Conservation (phyloP, 2,113 vertebrate genomes). For the Todiramphus saurophagus region DNA sequence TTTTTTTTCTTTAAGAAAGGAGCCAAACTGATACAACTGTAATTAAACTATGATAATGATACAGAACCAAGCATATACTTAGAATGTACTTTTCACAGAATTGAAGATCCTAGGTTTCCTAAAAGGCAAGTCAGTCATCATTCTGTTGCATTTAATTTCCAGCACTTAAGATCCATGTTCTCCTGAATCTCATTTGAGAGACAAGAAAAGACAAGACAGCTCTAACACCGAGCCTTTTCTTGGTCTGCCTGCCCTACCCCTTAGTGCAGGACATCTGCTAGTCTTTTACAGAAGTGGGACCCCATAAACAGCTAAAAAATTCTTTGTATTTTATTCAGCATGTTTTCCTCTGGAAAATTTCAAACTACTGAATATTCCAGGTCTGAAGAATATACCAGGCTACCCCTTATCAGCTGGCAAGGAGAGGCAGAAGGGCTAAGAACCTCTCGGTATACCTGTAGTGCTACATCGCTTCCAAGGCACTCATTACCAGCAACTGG, state of each 20-base stretch:
- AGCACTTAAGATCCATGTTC: not conserved
- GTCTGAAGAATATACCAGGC: not conserved
- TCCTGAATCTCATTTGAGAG: not conserved
- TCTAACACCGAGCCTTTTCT: not conserved
- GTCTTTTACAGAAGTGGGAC: not conserved
- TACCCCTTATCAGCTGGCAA: not conserved
- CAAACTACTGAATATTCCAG: not conserved
- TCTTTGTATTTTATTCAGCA: not conserved
- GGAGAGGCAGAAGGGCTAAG: not conserved
- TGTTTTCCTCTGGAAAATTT: not conserved
- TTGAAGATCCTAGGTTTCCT: not conserved
- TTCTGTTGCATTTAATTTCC: not conserved
- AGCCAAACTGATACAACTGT: not conserved
- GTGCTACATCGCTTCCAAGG: not conserved
- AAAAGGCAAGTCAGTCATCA: not conserved
- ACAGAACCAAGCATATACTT: not conserved
- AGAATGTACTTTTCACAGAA: not conserved
- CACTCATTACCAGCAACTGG: not conserved
- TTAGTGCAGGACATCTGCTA: not conserved
- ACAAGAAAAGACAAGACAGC: not conserved
- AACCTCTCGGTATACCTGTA: not conserved
- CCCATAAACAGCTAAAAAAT: not conserved
- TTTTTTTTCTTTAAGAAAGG: not conserved
- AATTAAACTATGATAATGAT: not conserved
- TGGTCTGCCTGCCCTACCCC: not conserved